Evolutionary conservation across 2,888 invertebrate species (phyloP).

Genomic region (Lepetodrilus schrolli): DNA sequence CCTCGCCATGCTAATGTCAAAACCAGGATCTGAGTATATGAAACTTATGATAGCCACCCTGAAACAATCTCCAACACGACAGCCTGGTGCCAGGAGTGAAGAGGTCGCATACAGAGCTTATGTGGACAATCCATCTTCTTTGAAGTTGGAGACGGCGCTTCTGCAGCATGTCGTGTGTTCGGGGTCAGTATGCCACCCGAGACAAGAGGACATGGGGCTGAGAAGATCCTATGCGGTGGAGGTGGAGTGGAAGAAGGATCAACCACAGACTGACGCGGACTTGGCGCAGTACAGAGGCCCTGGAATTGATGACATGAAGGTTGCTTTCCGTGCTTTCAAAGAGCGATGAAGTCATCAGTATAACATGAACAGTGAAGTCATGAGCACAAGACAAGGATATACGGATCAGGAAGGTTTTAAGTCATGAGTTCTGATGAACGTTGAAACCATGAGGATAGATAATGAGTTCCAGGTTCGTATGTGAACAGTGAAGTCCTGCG

Average conservation of each 20-base stretch:
- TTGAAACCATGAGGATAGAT: no score
- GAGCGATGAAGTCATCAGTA: no score
- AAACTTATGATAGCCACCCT: constrained; percentile 21
- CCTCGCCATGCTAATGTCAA: constrained; percentile 29
- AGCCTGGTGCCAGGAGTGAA: not conserved
- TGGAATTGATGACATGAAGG: not conserved
- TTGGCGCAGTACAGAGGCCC: not conserved
- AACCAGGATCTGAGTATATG: constrained; percentile 15
- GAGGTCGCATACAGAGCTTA: constrained; percentile 31
- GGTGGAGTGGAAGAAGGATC: constrained; percentile 12
- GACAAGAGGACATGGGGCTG: constrained; percentile 15
- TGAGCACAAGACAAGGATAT: no score
- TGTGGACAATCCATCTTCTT: constrained; percentile 23
- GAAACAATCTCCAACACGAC: not conserved
- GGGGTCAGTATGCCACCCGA: not conserved
- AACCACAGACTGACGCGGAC: not conserved
- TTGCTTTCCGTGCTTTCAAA: no score
- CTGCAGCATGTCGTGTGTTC: constrained; percentile 27
- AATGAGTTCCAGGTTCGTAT: no score
- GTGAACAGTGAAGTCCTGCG: no score
- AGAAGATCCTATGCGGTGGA: not conserved
- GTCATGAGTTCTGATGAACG: no score
- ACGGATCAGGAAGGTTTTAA: no score
- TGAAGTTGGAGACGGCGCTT: constrained; percentile 14
- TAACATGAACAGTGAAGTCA: no score